Percentiles rank a stretch among this genome's conserved stretches.
Evolutionary conservation across 2,888 invertebrate genomes (phyloP).

Genomic region (Pasiphila rectangulata): DNA sequence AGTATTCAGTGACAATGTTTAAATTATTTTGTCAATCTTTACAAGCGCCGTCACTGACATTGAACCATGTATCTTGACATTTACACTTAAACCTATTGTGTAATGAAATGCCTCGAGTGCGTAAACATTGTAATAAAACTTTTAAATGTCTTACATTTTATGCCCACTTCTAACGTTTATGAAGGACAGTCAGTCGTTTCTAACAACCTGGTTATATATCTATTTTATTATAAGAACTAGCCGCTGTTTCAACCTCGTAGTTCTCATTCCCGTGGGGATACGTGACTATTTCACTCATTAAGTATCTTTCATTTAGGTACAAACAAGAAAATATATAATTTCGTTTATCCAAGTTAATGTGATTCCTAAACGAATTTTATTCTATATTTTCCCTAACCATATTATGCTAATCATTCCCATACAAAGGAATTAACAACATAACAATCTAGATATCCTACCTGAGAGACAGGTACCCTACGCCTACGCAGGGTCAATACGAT

Average conservation of each 20-base stretch:
- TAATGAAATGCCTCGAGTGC: constrained; percentile 19
- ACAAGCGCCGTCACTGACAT: constrained; percentile 35
- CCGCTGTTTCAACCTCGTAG: no score
- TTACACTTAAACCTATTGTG: constrained; percentile 28
- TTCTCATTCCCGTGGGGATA: no score
- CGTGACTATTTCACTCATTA: no score
- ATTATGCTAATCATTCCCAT: constrained; percentile 18
- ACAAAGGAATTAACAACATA: constrained; percentile 30
- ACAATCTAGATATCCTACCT: constrained; percentile 40
- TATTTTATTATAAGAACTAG: no score
- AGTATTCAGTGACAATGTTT: neutral
- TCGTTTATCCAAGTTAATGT: no score
- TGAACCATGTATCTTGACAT: constrained; percentile 39
- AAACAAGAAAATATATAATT: no score
- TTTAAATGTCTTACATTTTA: constrained; percentile 9
- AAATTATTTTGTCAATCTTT: constrained; percentile 27
- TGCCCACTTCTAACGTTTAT: constrained; percentile 1
- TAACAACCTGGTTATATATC: no score
- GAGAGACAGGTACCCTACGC: constrained; percentile 38
- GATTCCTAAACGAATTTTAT: no score
- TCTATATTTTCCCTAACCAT: no score
- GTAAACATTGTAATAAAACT: constrained; percentile 17
- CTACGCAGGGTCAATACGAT: constrained; percentile 54
- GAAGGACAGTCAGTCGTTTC: no score
- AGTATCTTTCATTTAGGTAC: no score